phyloP scores from a whole-genome alignment of 2,113 vertebrate species.

The Ophthalmotilapia sp. region DNA sequence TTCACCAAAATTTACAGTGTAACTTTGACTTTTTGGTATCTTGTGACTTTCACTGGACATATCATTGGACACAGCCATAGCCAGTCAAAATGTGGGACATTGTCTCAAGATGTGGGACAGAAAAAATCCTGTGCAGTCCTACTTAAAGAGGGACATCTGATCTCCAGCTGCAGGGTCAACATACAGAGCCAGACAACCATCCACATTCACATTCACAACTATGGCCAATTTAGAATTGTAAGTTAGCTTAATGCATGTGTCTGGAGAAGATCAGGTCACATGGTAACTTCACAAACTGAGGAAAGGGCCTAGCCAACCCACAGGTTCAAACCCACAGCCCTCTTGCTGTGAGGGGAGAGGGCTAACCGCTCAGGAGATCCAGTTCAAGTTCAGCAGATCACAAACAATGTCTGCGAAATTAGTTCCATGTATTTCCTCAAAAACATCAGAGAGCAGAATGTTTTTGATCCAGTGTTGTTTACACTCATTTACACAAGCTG shows the following conservation, averaged over 20 bases:
- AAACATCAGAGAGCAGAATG: background rate
- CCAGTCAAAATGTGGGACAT: background rate
- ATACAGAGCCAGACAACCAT: background rate
- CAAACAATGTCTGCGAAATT: background rate
- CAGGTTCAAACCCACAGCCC: background rate
- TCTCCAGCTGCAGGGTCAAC: background rate
- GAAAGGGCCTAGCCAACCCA: background rate
- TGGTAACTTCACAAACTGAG: background rate
- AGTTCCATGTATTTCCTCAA: background rate
- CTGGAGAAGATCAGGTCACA: background rate
- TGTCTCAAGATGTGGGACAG: background rate
- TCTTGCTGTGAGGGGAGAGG: background rate
- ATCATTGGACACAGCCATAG: accelerated
- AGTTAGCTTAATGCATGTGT: background rate
- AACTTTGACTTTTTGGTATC: background rate
- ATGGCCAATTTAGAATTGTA: accelerated
- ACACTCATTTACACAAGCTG: background rate
- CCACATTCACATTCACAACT: background rate
- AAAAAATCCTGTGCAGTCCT: background rate
- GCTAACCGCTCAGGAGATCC: background rate
- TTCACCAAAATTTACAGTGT: accelerated
- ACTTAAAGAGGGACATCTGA: background rate
- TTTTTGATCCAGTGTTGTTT: background rate
- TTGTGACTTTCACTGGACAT: background rate
- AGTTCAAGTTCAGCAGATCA: background rate